Evolutionary conservation across 2,888 invertebrate genomes (phyloP), one percentile per base, ranked within the genome.

Genomic region (Cryptophagus acutangulus): DNA sequence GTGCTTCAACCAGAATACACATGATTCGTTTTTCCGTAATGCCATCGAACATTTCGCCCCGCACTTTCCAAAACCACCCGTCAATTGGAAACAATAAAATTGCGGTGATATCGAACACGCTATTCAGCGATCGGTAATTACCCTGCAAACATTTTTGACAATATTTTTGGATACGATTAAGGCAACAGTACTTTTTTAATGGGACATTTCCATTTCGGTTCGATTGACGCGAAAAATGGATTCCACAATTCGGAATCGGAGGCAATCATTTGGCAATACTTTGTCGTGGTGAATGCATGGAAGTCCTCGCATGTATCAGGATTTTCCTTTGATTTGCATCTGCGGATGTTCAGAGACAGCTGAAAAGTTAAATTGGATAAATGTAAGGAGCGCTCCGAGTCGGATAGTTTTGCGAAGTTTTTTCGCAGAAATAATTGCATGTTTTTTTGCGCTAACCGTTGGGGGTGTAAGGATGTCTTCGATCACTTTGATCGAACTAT

Each of bases 1-100:
- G 24, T 1, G 48, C 34, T 28, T 51, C 47, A 1, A 48, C 34
- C 6, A 49, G 35, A n/a, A 52, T 18, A 26, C 52, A 50, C 41
- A 46, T 45, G 5, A 52, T 42, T 25, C 33, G 33, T 35, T 48
- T 30, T 2, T 38, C 46, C 6, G 45, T 52, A 17, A 28, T 17
- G 6, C 41, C 40, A 18, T 52, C 45, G 6, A 31, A 26, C 41
- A 50, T 40, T 14, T 50, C 48, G 3, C 39, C 40, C n/a, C 35
- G 30, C 2, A 49, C 38, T 28, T 38, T 45, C 52, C 52, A 52
- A 20, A 47, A 51, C 43, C 44, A 51, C 6, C 41, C 47, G 20
- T 51, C 43, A 3, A 40, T 40, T 3, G 52, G 52, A 17, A 52
- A 47, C 10, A 52, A 34, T n/a, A 51, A 26, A 17, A 52, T 46